phyloP scores from a whole-genome alignment of 1,140 invertebrate genomes.

The Tribolium castaneum region DNA sequence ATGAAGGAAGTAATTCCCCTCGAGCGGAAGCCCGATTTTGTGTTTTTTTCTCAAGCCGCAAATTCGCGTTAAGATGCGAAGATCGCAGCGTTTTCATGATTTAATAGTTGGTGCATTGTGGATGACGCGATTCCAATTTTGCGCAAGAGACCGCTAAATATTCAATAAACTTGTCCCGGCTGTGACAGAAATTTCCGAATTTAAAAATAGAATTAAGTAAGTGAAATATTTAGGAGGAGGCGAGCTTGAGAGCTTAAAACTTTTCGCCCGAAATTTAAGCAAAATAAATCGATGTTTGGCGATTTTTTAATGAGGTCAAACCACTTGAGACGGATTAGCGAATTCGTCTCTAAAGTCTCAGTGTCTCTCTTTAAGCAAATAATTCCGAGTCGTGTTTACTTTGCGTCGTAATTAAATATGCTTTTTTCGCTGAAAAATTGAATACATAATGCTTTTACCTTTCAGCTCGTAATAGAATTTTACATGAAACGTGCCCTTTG shows the following conservation, averaged over 20 bases:
- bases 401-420: neutral
- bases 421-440: neutral
- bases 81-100: neutral
- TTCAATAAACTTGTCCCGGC: neutral
- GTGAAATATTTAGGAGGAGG: too few species aligned
- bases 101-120: neutral
- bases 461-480: neutral
- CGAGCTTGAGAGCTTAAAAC: neutral
- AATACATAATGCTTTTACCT: neutral
- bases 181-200: neutral
- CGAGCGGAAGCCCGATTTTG: neutral
- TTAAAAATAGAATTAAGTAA: neutral
- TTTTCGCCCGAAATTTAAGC: neutral
- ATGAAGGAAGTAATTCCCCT: neutral
- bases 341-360: neutral
- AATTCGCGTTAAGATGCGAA: too few species aligned
- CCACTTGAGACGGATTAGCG: slow-evolving; percentile 4
- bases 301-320: neutral
- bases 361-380: slow-evolving; percentile 9
- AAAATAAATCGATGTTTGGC: too few species aligned
- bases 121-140: neutral
- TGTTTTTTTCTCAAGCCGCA: neutral
- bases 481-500: neutral
- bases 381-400: neutral
- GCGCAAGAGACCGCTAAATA: neutral